A percentile compares a stretch with the other conserved stretches of the same genome.
phyloP scores from a whole-genome alignment of 2,888 invertebrate species.

The Schrankia costaestrigalis region DNA sequence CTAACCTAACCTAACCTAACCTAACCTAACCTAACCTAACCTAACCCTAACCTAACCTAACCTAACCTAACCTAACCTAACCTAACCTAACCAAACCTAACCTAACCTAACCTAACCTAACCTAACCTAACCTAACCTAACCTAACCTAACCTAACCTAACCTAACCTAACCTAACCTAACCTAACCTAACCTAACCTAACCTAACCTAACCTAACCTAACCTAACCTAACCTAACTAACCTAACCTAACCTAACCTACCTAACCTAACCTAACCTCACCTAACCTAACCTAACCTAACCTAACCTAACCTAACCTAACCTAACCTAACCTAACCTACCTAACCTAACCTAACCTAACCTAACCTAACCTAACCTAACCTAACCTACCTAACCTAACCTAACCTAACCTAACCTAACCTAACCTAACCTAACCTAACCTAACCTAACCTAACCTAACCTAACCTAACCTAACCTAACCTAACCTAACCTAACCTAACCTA shows the following conservation, averaged over 20 bases:
- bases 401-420: slow-evolving; percentile 30
- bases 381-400: too few species aligned
- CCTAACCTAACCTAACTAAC: slow-evolving; percentile 9
- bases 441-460: slow-evolving; percentile 14
- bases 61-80: slow-evolving; percentile 19
- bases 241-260: slow-evolving; percentile 12
- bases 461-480: slow-evolving; percentile 1
- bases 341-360: too few species aligned
- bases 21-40: slow-evolving; percentile 6
- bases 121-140: slow-evolving; percentile 9
- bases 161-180: too few species aligned
- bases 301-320: slow-evolving; percentile 15
- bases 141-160: too few species aligned
- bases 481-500: slow-evolving; percentile 1
- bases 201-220: slow-evolving; percentile 11
- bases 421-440: slow-evolving; percentile 26
- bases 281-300: slow-evolving; percentile 9
- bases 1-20: slow-evolving; percentile 3
- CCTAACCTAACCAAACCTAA: slow-evolving; percentile 23
- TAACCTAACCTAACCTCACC: slow-evolving; percentile 23
- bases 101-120: slow-evolving; percentile 23
- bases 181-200: too few species aligned
- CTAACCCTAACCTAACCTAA: slow-evolving; percentile 19
- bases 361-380: too few species aligned
- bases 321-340: slow-evolving; percentile 24